These are phyloP conservation scores for Candidula unifasciata DNA, from an alignment of 2,888 invertebrate genomes.

Conservation along the genomic window DNA sequence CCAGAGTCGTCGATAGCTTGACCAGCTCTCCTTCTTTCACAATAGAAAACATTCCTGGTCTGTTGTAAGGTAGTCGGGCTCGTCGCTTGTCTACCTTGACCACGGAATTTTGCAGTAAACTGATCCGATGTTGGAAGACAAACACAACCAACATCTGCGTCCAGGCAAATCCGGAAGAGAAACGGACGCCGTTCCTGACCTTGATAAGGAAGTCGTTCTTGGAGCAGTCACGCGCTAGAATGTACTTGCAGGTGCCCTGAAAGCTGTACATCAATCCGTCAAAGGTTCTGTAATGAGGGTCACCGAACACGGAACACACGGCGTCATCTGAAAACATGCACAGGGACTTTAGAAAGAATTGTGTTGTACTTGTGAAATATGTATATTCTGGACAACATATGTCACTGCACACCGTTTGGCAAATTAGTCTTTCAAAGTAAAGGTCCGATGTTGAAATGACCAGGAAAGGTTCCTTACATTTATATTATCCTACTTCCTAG, in stretches of 20 bases:
- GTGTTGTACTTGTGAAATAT: too few species aligned
- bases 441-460: too few species aligned
- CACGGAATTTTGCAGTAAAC: conserved; percentile 88
- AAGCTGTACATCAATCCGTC: conserved; percentile 96
- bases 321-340: conserved; percentile 84
- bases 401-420: too few species aligned
- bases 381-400: too few species aligned
- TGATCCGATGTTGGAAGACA: conserved; percentile 80
- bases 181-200: conserved; percentile 91
- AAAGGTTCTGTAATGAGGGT: conserved; percentile 96
- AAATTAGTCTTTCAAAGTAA: too few species aligned
- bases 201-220: conserved; percentile 87
- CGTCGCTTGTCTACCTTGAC: conserved; percentile 89
- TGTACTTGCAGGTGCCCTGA: conserved; percentile 88
- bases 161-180: conserved; percentile 90
- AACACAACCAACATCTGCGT: conserved; percentile 86
- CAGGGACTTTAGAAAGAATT: too few species aligned
- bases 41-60: conserved; percentile 77
- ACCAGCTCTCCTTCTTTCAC: conserved; percentile 80
- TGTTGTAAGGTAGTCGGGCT: conserved; percentile 85
- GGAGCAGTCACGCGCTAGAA: conserved; percentile 89
- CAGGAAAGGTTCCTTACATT: too few species aligned
- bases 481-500: too few species aligned
- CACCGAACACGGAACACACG: conserved; percentile 94
- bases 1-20: conserved; percentile 79